phyloP scores from a whole-genome alignment of 2,888 invertebrate species.

The Drosophila diplacantha region DNA sequence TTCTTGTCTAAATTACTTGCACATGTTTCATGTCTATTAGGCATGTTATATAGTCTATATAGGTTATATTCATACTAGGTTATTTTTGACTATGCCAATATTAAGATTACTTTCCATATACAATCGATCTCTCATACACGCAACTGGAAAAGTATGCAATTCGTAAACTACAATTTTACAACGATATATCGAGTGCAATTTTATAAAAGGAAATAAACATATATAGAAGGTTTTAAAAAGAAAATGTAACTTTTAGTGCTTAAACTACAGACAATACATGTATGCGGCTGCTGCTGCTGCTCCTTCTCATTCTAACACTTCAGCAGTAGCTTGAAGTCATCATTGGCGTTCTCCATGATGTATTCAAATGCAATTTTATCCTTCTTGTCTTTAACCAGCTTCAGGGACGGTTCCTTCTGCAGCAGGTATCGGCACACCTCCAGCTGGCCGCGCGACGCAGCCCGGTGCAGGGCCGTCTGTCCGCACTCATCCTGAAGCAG shows the following conservation, averaged over 20 bases:
- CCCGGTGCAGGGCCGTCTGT: conserved; percentile 88
- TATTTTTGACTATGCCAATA: conserved; percentile 41
- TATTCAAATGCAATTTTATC: conserved; percentile 78
- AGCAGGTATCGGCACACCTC: conserved; percentile 73
- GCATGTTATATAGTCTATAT: conserved; percentile 33
- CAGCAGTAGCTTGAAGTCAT: conserved; percentile 75
- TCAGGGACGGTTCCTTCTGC: conserved; percentile 65
- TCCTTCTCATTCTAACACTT: conserved; percentile 61
- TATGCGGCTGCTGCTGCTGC: neutral
- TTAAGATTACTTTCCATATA: conserved; percentile 34
- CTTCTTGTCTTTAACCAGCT: conserved; percentile 77
- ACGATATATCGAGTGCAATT: conserved; percentile 27
- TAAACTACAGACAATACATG: conserved; percentile 29
- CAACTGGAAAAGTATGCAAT: conserved; percentile 9
- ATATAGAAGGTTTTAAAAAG: conserved; percentile 21
- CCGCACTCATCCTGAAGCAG: conserved; percentile 86
- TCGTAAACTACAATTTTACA: conserved; percentile 36
- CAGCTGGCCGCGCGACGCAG: conserved; percentile 80
- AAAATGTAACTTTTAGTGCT: conserved; percentile 33
- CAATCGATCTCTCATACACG: conserved; percentile 35
- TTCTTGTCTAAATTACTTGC: conserved; percentile 15
- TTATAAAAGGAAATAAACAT: conserved; percentile 22
- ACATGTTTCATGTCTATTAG: conserved; percentile 40
- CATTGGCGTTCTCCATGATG: conserved; percentile 76
- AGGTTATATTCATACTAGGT: conserved; percentile 33